Conservation (phyloP, 2,797 vertebrate species). For the Neosilurus mollespiculum region DNA sequence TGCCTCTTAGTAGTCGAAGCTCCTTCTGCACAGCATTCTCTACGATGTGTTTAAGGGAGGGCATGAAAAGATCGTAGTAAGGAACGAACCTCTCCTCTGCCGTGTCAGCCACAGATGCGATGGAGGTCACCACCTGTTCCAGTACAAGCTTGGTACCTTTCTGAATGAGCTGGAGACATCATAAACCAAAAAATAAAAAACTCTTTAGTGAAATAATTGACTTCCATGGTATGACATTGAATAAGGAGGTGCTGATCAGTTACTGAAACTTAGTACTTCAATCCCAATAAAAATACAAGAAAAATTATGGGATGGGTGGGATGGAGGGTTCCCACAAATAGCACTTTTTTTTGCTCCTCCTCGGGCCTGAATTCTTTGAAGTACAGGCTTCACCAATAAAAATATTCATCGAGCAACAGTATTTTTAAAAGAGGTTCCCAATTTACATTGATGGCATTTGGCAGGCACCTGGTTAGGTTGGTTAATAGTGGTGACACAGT, state of each 20-base stretch:
- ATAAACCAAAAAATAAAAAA: not conserved
- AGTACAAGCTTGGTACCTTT: constrained; percentile 97
- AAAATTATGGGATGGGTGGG: too few species aligned
- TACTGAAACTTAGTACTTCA: not conserved
- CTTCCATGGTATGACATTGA: too few species aligned
- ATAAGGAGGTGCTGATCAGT: not conserved
- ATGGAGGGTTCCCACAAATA: too few species aligned
- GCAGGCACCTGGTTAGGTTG: not conserved
- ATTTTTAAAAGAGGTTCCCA: too few species aligned
- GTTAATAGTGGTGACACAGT: not conserved
- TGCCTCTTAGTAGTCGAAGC: constrained; percentile 91
- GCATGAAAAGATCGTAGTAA: constrained; percentile 97
- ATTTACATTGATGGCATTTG: too few species aligned
- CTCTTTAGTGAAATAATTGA: not conserved
- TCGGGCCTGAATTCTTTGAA: too few species aligned
- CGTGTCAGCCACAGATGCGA: constrained; percentile 97
- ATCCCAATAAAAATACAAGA: too few species aligned
- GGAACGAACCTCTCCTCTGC: constrained; percentile 98
- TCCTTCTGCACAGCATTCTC: constrained; percentile 97
- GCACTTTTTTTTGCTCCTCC: too few species aligned
- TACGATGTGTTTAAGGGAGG: constrained; percentile 95
- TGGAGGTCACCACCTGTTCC: constrained; percentile 99
- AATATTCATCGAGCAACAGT: too few species aligned
- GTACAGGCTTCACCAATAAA: too few species aligned
- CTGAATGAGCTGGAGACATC: constrained; percentile 83